A percentile compares a stretch with the other conserved stretches of the same genome.
phyloP scores from a whole-genome alignment of 2,888 invertebrate species.

The Eutolmus rufibarbis region DNA sequence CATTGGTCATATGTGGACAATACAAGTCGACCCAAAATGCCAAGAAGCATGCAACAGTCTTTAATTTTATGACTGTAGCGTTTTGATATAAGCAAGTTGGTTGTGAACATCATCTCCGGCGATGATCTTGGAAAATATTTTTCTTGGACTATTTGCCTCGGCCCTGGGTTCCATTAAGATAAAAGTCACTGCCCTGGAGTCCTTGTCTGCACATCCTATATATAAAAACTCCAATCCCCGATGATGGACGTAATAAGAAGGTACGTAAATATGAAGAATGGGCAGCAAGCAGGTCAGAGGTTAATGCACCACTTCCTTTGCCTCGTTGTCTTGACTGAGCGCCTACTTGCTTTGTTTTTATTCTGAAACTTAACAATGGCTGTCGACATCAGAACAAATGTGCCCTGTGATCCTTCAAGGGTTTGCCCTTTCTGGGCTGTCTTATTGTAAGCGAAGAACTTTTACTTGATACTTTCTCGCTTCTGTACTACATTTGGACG shows the following conservation, averaged over 20 bases:
- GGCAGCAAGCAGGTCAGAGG: conserved; percentile 27
- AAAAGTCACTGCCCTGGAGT: not conserved
- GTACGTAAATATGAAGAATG: conserved; percentile 5
- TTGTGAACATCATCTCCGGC: not conserved
- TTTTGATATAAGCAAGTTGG: not conserved
- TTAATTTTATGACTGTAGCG: not conserved
- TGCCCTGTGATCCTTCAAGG: not conserved
- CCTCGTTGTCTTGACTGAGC: conserved; percentile 15
- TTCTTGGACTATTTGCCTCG: not conserved
- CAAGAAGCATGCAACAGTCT: not conserved
- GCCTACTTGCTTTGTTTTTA: conserved; percentile 24
- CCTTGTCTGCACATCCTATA: not conserved
- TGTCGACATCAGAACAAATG: conserved; percentile 33
- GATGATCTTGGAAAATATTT: not conserved
- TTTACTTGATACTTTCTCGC: conserved; percentile 7
- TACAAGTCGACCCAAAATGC: not conserved
- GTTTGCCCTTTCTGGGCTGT: conserved; percentile 5
- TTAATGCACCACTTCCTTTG: conserved; percentile 34
- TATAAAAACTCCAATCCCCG: not conserved
- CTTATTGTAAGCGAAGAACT: not conserved
- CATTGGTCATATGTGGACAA: not conserved
- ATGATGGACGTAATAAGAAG: not conserved
- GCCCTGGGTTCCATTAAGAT: not conserved
- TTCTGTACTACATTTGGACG: not conserved
- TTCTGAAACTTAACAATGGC: not conserved